These are phyloP conservation scores for Indicator maculatus DNA, from an alignment of 2,113 vertebrate genomes.

Conservation along the genomic window DNA sequence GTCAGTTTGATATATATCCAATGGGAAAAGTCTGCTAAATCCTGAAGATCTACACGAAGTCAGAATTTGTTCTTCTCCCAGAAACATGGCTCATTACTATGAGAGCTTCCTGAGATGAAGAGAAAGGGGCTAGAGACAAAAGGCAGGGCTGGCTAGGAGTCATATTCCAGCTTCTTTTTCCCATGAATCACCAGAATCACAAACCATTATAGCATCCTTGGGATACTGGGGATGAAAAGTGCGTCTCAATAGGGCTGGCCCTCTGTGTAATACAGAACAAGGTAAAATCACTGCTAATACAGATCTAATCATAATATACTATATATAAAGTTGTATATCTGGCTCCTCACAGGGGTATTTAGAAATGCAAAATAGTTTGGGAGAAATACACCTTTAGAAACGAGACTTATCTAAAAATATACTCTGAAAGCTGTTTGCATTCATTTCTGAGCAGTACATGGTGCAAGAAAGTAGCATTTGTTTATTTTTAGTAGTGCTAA, in stretches of 20 bases:
- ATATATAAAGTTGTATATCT: neutral
- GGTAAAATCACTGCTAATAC: neutral
- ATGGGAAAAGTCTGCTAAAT: neutral
- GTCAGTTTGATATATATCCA: neutral
- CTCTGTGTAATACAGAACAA: neutral
- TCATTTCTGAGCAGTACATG: neutral
- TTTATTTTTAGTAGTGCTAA: neutral
- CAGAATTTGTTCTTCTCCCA: neutral
- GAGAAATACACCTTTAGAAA: neutral
- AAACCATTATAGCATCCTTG: accelerated
- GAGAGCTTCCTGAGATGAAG: neutral
- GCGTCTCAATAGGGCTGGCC: neutral
- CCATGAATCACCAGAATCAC: neutral
- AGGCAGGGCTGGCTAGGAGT: neutral
- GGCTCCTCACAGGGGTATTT: neutral
- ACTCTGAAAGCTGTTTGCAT: neutral
- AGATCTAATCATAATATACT: neutral
- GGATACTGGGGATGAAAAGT: neutral
- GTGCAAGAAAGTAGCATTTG: neutral
- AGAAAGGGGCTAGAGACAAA: neutral
- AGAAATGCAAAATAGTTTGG: neutral
- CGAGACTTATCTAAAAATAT: neutral
- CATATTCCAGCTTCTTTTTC: neutral
- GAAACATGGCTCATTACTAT: accelerated
- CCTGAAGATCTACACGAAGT: neutral